Evolutionary conservation across 2,113 vertebrate species (phyloP), one percentile per base, ranked within the genome.

Genomic region (Aleadryas rufinucha): DNA sequence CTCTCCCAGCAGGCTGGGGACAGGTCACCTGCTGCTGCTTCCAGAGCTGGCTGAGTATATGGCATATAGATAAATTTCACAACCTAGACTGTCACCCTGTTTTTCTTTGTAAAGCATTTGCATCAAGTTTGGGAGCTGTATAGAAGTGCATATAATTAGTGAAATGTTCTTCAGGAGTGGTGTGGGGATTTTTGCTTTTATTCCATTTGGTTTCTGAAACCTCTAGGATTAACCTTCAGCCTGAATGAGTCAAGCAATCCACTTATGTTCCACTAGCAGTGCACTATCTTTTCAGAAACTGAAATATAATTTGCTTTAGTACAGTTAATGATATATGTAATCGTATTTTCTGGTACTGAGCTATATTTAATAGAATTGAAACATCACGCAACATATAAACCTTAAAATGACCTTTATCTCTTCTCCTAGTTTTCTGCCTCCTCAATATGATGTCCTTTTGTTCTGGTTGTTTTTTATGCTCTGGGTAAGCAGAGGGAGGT

Each of bases 141-240:
- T 15, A 37, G 35, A 70, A 81, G 18, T n/a, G 19, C 10, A 18
- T 84, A 4, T 22, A 84, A 59, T 66, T 80, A 88, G 37, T 66
- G 11, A 72, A 80, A 83, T 61, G 16, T 59, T 86, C 33, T 87
- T 77, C 47, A 42, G 16, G 70, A 18, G 28, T 35, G 7, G 0
- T 57, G 18, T 56, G 45, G 20, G 30, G 16, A 10, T 45, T 92
- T 88, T 86, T 90, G 12, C 45, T 76, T 87, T 74, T 39, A 54
- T 88, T 93, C 45, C 14, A 11, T 86, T 88, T 84, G 24, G 27
- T 75, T 90, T 88, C 60, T 74, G 75, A 66, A 88, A 61, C 56
- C 35, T 77, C 39, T 56, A n/a, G 61, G 45, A 85, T 91, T 85
- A 93, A 90, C 71, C 82, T 95, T 94, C 64, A 92, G 30, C 60